phyloP scores from a whole-genome alignment of 1,140 invertebrate species.

The Sarcophaga peregrina region DNA sequence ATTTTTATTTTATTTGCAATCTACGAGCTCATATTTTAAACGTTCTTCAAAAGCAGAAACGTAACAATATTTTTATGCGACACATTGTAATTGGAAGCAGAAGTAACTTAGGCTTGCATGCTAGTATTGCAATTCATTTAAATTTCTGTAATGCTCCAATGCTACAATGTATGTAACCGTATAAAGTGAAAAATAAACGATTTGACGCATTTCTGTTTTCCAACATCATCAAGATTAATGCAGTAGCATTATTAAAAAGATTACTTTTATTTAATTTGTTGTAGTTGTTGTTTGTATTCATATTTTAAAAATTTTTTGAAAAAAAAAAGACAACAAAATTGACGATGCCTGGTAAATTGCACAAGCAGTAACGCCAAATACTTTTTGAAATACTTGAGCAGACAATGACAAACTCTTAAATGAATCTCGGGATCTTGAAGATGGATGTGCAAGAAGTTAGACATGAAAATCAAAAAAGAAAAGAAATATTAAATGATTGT shows the following conservation, averaged over 20 bases:
- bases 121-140: too few relatives aligned
- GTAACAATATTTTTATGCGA: too few relatives aligned
- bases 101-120: too few relatives aligned
- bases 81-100: too few relatives aligned
- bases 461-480: background rate
- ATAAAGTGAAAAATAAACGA: background rate
- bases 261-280: background rate
- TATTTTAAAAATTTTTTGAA: too few relatives aligned
- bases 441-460: background rate
- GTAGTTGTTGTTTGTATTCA: too few relatives aligned
- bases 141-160: background rate
- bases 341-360: background rate
- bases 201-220: background rate
- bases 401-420: background rate
- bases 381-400: background rate
- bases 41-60: too few relatives aligned
- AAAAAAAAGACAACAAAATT: background rate
- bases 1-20: too few relatives aligned
- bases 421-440: background rate
- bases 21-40: too few relatives aligned
- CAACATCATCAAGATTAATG: constrained; percentile 2
- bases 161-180: background rate
- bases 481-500: background rate
- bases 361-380: background rate
- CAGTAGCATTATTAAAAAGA: background rate